Evolutionary conservation across 30 jellyfish, hydroid and myxozoan genomes (phyloP).

Genomic region (Aurelia sp.): DNA sequence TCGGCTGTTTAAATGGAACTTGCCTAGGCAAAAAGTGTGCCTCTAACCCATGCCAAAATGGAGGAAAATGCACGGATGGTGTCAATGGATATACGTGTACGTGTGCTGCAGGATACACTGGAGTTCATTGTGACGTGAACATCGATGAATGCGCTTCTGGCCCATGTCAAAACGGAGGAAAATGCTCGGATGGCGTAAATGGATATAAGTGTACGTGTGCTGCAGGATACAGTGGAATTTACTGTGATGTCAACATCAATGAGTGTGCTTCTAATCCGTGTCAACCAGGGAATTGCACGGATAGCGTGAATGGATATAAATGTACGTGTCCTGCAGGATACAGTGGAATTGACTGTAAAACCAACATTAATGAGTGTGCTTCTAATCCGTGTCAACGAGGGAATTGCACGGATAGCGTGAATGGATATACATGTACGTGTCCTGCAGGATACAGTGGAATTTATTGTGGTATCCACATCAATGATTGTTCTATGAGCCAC

Average conservation of each 20-base stretch:
- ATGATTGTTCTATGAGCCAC: slow-evolving; percentile 51
- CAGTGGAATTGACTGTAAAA: too few relatives aligned
- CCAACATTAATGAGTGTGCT: too few relatives aligned
- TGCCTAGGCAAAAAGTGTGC: too few relatives aligned
- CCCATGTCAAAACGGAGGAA: slow-evolving; percentile 59
- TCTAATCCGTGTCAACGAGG: too few relatives aligned
- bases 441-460: slow-evolving; percentile 58
- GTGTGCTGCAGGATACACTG: slow-evolving; percentile 62
- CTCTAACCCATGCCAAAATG: background rate
- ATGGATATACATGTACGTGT: slow-evolving; percentile 4
- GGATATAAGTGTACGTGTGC: slow-evolving; percentile 38
- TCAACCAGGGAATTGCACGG: slow-evolving; percentile 53
- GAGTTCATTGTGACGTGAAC: slow-evolving; percentile 30
- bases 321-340: slow-evolving; percentile 3
- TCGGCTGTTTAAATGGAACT: too few relatives aligned
- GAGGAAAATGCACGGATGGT: slow-evolving; percentile 59
- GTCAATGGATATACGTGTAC: slow-evolving; percentile 53
- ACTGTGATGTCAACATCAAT: slow-evolving; percentile 44
- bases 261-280: slow-evolving; percentile 70
- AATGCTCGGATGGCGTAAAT: slow-evolving; percentile 59
- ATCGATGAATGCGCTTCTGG: slow-evolving; percentile 47
- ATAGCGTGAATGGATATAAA: slow-evolving; percentile 26
- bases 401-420: too few relatives aligned
- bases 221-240: slow-evolving; percentile 61
- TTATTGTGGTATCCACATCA: slow-evolving; percentile 12